These are phyloP conservation scores for Synergus japonicus DNA, from an alignment of 2,888 invertebrate genomes.

Conservation along the genomic window DNA sequence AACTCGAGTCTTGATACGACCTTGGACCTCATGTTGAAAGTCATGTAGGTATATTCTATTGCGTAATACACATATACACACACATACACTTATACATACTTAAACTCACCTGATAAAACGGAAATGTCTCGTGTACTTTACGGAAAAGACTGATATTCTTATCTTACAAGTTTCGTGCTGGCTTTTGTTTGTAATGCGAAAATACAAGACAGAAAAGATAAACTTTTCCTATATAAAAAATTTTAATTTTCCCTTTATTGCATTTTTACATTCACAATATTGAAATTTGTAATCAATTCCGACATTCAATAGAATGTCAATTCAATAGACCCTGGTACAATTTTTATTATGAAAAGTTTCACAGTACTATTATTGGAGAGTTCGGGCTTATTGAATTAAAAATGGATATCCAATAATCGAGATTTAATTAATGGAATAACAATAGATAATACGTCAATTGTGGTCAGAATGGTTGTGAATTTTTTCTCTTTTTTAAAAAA, in stretches of 20 bases:
- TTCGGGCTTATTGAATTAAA: background rate
- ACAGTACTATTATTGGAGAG: background rate
- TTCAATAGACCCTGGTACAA: background rate
- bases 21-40: constrained; percentile 45
- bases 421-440: constrained; percentile 27
- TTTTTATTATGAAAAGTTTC: constrained; percentile 3
- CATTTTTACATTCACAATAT: background rate
- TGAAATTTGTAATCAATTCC: background rate
- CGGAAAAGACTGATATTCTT: constrained; percentile 28
- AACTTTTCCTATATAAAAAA: background rate
- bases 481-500: background rate
- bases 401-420: constrained; percentile 29
- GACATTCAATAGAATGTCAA: background rate
- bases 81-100: background rate
- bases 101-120: constrained; percentile 38
- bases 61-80: background rate
- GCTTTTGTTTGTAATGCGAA: constrained; percentile 20
- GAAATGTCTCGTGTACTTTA: constrained; percentile 33
- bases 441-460: background rate
- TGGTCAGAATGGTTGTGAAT: background rate
- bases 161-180: constrained; percentile 7
- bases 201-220: constrained; percentile 10
- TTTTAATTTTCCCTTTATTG: background rate
- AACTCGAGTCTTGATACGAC: constrained; percentile 48
- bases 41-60: background rate